Evolutionary conservation across 2,888 invertebrate genomes (phyloP).

Genomic region (Acholoe squamosa): DNA sequence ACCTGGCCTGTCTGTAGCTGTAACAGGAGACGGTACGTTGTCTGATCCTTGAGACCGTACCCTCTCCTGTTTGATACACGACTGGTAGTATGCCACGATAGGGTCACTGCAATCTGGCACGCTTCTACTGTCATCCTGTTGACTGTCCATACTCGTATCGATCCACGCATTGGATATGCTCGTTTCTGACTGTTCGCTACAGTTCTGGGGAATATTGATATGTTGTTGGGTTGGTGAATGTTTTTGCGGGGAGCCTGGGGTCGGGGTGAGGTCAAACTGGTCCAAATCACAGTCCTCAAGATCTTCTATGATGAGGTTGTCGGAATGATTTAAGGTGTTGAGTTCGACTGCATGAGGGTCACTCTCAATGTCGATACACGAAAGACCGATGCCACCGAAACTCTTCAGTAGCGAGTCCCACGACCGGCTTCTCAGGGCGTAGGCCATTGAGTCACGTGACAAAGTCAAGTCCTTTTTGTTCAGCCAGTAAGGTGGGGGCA

Average conservation of each 20-base stretch:
- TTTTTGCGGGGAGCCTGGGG: neutral
- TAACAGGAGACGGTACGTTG: no score
- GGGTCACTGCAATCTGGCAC: neutral
- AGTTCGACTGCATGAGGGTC: conserved; percentile 16
- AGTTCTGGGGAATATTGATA: neutral
- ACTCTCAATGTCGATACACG: neutral
- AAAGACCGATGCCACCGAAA: conserved; percentile 20
- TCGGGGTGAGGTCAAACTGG: neutral
- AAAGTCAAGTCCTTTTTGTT: neutral
- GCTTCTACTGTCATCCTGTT: neutral
- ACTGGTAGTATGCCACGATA: neutral
- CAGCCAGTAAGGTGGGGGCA: conserved; percentile 41
- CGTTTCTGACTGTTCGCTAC: neutral
- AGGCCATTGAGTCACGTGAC: neutral
- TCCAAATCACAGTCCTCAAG: conserved; percentile 18
- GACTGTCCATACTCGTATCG: neutral
- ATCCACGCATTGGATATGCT: neutral
- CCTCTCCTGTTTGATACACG: no score
- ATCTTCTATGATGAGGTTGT: conserved; percentile 21
- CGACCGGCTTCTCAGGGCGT: neutral
- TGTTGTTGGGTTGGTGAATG: neutral
- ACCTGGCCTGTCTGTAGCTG: neutral
- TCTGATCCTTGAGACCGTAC: neutral
- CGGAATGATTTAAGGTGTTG: neutral
- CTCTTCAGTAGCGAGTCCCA: conserved; percentile 49